Evolutionary conservation across 2,113 vertebrate genomes (phyloP).

Genomic region (Macquaria australasica): DNA sequence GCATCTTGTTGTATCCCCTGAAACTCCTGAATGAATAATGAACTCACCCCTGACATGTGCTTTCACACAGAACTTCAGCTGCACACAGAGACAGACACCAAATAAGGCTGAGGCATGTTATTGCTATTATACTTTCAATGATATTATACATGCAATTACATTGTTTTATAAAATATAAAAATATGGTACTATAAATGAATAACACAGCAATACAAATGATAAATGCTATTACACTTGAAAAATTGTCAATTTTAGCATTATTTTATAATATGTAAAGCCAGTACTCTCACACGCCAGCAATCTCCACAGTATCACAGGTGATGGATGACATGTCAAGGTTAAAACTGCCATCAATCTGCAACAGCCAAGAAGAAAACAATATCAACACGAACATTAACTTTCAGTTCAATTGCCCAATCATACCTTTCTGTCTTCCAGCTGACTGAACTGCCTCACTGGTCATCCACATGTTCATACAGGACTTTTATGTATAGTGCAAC

Average conservation of each 20-base stretch:
- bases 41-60: not conserved
- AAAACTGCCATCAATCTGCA: constrained; percentile 43
- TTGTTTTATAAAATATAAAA: not conserved
- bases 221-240: not conserved
- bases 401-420: constrained; percentile 4
- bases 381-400: constrained; percentile 43
- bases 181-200: not conserved
- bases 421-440: constrained; percentile 27
- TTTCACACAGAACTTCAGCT: constrained; percentile 14
- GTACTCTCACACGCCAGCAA: constrained; percentile 1
- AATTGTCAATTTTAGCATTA: not conserved
- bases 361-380: constrained; percentile 32
- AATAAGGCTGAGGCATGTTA: not conserved
- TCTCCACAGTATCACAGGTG: constrained; percentile 31
- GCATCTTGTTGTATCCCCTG: constrained; percentile 20
- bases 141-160: not conserved
- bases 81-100: not conserved
- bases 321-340: constrained; percentile 52
- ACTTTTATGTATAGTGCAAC: not conserved
- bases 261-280: too few species aligned
- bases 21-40: constrained; percentile 36
- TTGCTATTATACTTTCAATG: not conserved
- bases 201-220: not conserved
- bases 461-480: constrained; percentile 4
- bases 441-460: not conserved